These are phyloP conservation scores for Pterophyllum scalare DNA, from an alignment of 2,113 vertebrate species.

Conservation along the genomic window DNA sequence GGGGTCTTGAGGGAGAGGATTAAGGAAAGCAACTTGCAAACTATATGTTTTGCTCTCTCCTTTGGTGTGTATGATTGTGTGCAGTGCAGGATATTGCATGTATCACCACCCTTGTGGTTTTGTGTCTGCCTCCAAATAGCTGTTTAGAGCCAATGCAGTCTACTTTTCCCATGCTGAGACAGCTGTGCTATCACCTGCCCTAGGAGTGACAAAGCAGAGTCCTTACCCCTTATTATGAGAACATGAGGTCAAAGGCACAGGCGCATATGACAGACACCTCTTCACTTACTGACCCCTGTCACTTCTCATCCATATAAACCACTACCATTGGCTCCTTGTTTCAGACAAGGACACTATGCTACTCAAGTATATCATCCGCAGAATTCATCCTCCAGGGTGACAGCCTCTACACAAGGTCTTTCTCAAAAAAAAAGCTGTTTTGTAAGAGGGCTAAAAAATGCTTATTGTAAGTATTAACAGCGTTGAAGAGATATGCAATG, in stretches of 20 bases:
- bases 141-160: conserved; percentile 49
- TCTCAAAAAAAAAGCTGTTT: conserved; percentile 8
- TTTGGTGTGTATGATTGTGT: conserved; percentile 36
- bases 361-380: conserved; percentile 56
- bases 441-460: conserved; percentile 14
- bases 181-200: conserved; percentile 70
- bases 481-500: conserved; percentile 12
- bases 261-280: conserved; percentile 73
- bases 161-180: conserved; percentile 38
- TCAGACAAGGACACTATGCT: conserved; percentile 65
- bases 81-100: background rate
- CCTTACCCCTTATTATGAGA: conserved; percentile 80
- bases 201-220: conserved; percentile 76
- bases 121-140: conserved; percentile 21
- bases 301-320: conserved; percentile 74
- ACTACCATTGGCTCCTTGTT: conserved; percentile 55
- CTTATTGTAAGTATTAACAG: conserved; percentile 27
- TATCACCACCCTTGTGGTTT: conserved; percentile 15
- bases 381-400: conserved; percentile 35
- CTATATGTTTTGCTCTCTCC: conserved; percentile 36
- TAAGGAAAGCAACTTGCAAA: conserved; percentile 41
- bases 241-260: conserved; percentile 78
- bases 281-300: conserved; percentile 76
- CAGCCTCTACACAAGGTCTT: conserved; percentile 49
- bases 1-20: conserved; percentile 42